phyloP scores from a whole-genome alignment of 2,113 vertebrate species.

The Camelus dromedarius region DNA sequence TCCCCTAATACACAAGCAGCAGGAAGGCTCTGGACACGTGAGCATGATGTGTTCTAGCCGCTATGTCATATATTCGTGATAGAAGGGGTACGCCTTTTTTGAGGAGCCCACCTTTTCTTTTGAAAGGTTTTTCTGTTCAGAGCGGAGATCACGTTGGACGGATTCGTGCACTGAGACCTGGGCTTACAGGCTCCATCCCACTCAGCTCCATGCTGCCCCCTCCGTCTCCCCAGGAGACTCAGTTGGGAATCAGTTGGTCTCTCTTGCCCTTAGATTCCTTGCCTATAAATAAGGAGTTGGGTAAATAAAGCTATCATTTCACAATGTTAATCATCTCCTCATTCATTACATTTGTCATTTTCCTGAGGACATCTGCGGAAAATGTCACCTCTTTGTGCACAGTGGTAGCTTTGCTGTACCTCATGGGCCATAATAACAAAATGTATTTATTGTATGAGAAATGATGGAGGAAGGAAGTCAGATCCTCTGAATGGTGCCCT shows the following conservation, averaged over 20 bases:
- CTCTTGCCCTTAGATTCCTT: neutral
- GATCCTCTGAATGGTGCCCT: neutral
- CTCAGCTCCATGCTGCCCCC: fast-evolving
- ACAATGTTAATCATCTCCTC: neutral
- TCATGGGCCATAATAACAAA: neutral
- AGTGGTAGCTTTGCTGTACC: neutral
- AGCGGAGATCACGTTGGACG: neutral
- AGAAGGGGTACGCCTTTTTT: neutral
- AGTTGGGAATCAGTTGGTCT: neutral
- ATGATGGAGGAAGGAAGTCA: neutral
- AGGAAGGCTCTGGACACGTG: neutral
- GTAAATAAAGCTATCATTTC: neutral
- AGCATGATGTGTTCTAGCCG: neutral
- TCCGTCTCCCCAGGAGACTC: neutral
- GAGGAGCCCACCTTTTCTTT: neutral
- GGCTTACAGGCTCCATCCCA: neutral
- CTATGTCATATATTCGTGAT: neutral
- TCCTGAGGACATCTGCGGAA: neutral
- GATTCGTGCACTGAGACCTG: neutral
- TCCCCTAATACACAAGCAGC: neutral
- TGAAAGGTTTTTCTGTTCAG: neutral
- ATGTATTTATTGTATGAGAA: neutral
- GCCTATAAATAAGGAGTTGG: neutral
- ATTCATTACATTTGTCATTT: neutral
- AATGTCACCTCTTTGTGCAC: neutral